phyloP scores from a whole-genome alignment of 2,888 invertebrate genomes.

The Folsomia manolachei region DNA sequence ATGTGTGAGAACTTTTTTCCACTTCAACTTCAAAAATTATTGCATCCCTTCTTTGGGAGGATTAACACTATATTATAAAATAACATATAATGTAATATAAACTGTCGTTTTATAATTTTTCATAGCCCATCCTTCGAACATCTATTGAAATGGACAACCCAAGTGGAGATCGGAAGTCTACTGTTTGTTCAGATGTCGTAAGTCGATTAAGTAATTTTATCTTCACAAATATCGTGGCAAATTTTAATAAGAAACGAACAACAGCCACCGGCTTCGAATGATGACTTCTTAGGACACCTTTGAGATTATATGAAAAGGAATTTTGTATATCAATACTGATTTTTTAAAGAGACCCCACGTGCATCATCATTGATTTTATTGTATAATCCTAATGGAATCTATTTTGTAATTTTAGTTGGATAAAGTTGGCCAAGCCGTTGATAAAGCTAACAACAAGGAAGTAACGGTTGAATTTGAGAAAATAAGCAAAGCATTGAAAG shows the following conservation, averaged over 20 bases:
- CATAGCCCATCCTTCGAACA: conserved; percentile 60
- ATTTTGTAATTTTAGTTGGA: conserved; percentile 57
- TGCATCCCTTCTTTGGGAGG: too few relatives aligned
- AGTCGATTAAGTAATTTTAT: conserved; percentile 50
- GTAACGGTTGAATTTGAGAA: conserved; percentile 60
- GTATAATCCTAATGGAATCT: neutral
- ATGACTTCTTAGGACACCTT: conserved; percentile 19
- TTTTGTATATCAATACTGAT: neutral
- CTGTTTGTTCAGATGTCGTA: conserved; percentile 66
- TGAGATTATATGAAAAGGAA: conserved; percentile 1
- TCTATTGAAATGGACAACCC: conserved; percentile 62
- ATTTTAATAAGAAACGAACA: too few relatives aligned
- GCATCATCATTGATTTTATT: neutral
- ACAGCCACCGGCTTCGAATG: neutral
- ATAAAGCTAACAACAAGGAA: conserved; percentile 59
- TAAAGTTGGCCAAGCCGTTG: conserved; percentile 57
- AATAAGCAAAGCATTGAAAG: conserved; percentile 60
- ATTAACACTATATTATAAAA: too few relatives aligned
- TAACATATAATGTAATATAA: too few relatives aligned
- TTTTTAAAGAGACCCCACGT: neutral
- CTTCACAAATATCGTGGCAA: conserved; percentile 10
- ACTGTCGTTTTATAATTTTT: too few relatives aligned
- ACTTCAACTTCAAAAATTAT: too few relatives aligned
- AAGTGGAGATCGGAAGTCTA: conserved; percentile 57
- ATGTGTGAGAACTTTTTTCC: too few relatives aligned